Conservation (phyloP, 2,797 vertebrate genomes). For the Gallinago solitaria region DNA sequence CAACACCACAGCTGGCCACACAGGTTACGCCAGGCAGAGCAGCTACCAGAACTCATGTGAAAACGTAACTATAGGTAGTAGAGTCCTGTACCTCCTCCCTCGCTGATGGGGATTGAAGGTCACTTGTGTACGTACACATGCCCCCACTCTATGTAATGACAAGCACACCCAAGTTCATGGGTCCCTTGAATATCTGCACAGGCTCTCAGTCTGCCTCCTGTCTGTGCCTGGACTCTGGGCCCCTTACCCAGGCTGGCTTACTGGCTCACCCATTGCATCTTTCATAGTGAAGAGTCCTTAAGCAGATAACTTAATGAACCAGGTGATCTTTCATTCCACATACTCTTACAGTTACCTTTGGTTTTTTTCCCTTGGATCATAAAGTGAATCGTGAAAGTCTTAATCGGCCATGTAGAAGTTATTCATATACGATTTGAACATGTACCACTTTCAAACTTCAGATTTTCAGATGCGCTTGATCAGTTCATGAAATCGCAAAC, state of each 20-base stretch:
- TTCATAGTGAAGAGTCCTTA: background rate
- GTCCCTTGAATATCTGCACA: background rate
- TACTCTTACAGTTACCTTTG: background rate
- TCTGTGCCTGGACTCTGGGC: background rate
- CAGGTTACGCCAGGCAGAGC: background rate
- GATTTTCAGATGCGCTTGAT: conserved; percentile 84
- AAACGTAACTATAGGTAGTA: background rate
- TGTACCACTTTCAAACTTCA: conserved; percentile 41
- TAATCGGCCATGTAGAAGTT: background rate
- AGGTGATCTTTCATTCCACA: background rate
- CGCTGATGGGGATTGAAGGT: background rate
- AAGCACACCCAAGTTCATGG: rapidly evolving
- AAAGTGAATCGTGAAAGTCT: background rate
- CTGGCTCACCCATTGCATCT: background rate
- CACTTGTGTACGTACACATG: rapidly evolving
- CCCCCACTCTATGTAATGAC: background rate
- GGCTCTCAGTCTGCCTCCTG: background rate
- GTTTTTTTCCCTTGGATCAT: background rate
- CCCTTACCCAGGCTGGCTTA: background rate
- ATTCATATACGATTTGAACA: background rate
- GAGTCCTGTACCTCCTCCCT: background rate
- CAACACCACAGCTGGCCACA: rapidly evolving
- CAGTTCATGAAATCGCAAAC: conserved; percentile 85
- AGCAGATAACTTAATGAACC: background rate
- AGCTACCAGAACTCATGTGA: background rate